Evolutionary conservation across 2,888 invertebrate species (phyloP).

Genomic region (Fissipunctia ypsillon): DNA sequence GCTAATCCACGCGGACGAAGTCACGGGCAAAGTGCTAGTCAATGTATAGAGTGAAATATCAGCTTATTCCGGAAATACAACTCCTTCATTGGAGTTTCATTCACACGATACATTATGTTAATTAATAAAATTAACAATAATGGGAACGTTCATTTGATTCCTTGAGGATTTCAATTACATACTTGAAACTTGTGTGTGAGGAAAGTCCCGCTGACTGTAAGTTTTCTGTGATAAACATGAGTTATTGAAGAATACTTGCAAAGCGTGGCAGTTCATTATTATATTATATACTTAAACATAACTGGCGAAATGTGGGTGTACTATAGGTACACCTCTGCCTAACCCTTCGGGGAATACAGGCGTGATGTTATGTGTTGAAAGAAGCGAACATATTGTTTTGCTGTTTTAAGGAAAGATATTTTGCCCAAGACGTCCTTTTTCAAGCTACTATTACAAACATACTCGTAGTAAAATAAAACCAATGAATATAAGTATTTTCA

Average conservation of each 20-base stretch:
- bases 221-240: constrained; percentile 7
- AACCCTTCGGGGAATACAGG: too few species aligned
- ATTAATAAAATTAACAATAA: constrained; percentile 40
- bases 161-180: constrained; percentile 36
- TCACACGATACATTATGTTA: constrained; percentile 31
- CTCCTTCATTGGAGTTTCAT: constrained; percentile 16
- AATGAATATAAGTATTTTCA: neutral
- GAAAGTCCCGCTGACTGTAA: constrained; percentile 1
- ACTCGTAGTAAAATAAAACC: neutral
- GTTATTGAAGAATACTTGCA: neutral
- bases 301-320: too few species aligned
- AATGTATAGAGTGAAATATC: constrained; percentile 10
- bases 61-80: constrained; percentile 22
- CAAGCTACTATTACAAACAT: too few species aligned
- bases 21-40: too few species aligned
- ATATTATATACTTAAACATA: too few species aligned
- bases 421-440: neutral
- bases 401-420: neutral
- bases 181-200: constrained; percentile 3
- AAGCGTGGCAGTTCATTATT: neutral
- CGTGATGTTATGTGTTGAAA: neutral
- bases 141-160: constrained; percentile 53
- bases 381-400: neutral
- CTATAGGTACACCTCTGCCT: too few species aligned
- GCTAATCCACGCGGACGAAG: too few species aligned